Base-by-base conservation (phyloP, 2,888 invertebrate genomes). In the Dolichomitus sp. region DNA sequence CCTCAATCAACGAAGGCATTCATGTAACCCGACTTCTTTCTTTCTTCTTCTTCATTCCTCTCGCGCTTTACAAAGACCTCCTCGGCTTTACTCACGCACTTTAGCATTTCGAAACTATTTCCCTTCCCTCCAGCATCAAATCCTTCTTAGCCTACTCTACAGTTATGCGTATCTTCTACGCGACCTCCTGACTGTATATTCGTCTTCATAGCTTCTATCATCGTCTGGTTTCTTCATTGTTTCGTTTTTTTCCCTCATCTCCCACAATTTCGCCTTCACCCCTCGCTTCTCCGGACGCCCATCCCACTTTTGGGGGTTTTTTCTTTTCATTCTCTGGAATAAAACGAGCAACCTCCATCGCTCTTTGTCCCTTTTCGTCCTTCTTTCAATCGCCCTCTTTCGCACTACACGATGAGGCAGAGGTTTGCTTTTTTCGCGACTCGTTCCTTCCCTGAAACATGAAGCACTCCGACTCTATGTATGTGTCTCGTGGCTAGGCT, bases 1-100 rank as follows among this genome's bases (percentile, higher is more conserved):
- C 89, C 91, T 91, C 92, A 91, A 93, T 93, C 93, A 92, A 92
- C 89, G 90, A 77, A 85, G 88, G 89, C 90, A 91, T 92, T 92
- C 92, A 91, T 88, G 87, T 87, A 80, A 72, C 80, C 69, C 80
- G 72, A 75, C 78, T 84, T 72, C 75, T 86, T 83, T 80, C 68
- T 17, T 61, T 61, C 61, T 86, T 85, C 84, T 70, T 81, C 80
- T 80, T 68, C 74, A 68, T 80, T 83, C 75, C 77, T 83, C 83
- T 80, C 70, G 75, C 73, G 72, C 81, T 84, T 73, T 81, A 83
- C 81, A 84, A 81, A 75, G 82, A 80, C 82, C 84, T 75, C 70
- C 63, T 81, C 81, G 37, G 80, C 81, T 82, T n/a, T 85, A 81
- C 85, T 81, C 86, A 74, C 76, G 85, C 84, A 37, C 45, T 17